Percentiles rank a stretch among this genome's conserved stretches.
Evolutionary conservation across 2,113 vertebrate species (phyloP).

Genomic region (Taxidea taxus): DNA sequence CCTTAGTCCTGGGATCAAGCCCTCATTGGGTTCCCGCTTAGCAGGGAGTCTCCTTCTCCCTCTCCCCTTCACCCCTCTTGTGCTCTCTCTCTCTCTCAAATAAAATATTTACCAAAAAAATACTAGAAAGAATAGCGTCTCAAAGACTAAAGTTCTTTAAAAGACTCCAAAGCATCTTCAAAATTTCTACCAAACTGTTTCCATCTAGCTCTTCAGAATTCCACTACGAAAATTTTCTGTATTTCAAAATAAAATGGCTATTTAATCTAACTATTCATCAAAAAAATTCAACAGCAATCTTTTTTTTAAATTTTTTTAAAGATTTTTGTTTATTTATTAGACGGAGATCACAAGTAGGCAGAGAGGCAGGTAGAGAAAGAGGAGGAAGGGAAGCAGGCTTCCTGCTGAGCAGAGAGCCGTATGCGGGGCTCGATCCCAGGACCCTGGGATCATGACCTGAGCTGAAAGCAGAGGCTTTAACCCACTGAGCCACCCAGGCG

Average conservation of each 20-base stretch:
- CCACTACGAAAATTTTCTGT: neutral
- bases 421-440: no score
- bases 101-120: neutral
- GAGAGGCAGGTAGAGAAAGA: no score
- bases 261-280: neutral
- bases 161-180: conserved; percentile 14
- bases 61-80: neutral
- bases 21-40: neutral
- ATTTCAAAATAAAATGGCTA: conserved; percentile 17
- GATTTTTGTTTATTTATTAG: no score
- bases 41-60: neutral
- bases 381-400: no score
- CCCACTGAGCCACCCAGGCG: no score
- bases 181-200: conserved; percentile 23
- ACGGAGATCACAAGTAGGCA: no score
- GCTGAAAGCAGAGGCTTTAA: no score
- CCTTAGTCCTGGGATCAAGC: neutral
- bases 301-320: no score
- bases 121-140: neutral
- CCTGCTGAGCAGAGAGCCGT: no score
- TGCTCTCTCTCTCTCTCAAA: neutral
- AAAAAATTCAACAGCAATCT: neutral
- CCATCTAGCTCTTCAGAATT: neutral
- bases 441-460: no score
- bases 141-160: neutral